These are phyloP conservation scores for Ommatoiulus sabulosus DNA, from an alignment of 2,888 invertebrate species.

Conservation along the genomic window DNA sequence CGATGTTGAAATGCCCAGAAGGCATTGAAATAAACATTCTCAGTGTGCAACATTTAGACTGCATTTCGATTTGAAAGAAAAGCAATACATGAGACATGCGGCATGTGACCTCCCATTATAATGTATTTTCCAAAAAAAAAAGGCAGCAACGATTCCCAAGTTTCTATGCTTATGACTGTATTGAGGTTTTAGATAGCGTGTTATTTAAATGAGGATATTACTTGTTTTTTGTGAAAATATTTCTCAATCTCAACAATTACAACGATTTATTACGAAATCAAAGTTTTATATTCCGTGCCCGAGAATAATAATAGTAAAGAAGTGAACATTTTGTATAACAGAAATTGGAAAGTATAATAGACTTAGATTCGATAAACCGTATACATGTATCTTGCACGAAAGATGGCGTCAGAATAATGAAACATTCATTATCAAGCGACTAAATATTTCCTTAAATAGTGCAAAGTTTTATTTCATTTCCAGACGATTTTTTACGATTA, in stretches of 20 bases:
- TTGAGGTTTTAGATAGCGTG: too few species aligned
- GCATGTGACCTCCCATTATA: too few species aligned
- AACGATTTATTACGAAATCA: too few species aligned
- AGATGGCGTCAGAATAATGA: not conserved
- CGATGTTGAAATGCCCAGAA: not conserved
- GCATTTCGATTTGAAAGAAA: not conserved
- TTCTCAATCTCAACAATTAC: not conserved
- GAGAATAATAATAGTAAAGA: too few species aligned
- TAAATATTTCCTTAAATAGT: not conserved
- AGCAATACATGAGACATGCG: too few species aligned
- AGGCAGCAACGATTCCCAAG: not conserved
- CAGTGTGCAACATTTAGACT: not conserved
- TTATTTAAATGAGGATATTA: too few species aligned
- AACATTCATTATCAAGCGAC: not conserved
- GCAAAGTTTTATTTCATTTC: not conserved
- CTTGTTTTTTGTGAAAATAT: not conserved
- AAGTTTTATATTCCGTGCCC: too few species aligned
- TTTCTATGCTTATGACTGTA: not conserved
- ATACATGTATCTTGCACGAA: not conserved
- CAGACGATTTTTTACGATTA: not conserved
- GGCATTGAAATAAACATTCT: not conserved
- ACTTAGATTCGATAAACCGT: not conserved
- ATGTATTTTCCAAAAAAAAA: not conserved
- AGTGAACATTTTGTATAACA: not conserved
- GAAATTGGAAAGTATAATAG: not conserved